Percentiles rank a stretch among this genome's conserved stretches.
phyloP scores from a whole-genome alignment of 2,113 vertebrate species.

The Megaceryle torquata region DNA sequence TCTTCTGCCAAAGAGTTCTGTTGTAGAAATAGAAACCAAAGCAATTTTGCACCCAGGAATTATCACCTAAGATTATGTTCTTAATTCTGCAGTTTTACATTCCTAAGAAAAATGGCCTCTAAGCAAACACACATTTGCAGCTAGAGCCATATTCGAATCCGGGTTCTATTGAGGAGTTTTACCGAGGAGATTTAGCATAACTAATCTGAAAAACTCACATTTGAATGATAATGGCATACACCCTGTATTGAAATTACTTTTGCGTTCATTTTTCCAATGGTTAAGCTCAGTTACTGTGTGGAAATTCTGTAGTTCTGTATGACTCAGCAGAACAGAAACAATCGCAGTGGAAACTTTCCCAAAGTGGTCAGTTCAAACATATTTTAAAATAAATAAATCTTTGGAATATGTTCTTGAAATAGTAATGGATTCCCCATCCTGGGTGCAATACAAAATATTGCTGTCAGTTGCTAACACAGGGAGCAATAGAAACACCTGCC shows the following conservation, averaged over 20 bases:
- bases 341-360: not conserved
- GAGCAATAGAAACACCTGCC: not conserved
- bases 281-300: not conserved
- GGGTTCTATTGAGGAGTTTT: not conserved
- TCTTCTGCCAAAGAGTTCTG: not conserved
- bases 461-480: not conserved
- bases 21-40: not conserved
- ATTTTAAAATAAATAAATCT: not conserved
- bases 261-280: not conserved
- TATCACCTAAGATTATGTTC: not conserved
- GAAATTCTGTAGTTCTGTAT: not conserved
- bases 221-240: not conserved
- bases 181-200: not conserved
- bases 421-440: not conserved
- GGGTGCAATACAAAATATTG: not conserved
- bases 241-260: not conserved
- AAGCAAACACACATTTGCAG: not conserved
- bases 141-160: not conserved
- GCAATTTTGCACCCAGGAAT: not conserved
- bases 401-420: not conserved
- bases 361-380: not conserved
- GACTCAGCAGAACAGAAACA: not conserved
- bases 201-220: slow-evolving; percentile 8
- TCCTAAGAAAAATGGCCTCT: not conserved
- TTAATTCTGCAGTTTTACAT: not conserved